phyloP scores from a whole-genome alignment of 2,888 invertebrate genomes.

The Flabesymbios commensalis region DNA sequence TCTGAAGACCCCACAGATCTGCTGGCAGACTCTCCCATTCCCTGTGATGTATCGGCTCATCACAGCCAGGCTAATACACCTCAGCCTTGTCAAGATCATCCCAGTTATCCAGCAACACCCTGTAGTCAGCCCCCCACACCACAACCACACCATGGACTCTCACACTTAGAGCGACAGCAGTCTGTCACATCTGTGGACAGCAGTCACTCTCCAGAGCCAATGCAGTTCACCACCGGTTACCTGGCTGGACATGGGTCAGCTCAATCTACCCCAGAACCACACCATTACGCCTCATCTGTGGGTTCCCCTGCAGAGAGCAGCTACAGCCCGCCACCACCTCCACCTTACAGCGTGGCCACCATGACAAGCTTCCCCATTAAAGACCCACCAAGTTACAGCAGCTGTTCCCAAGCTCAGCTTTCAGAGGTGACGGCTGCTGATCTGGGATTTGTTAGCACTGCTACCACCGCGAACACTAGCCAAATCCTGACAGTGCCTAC shows the following conservation, averaged over 20 bases:
- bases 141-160: background rate
- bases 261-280: constrained; percentile 17
- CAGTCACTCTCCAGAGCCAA: background rate
- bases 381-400: constrained; percentile 70
- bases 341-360: background rate
- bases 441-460: no score
- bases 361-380: constrained; percentile 66
- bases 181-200: background rate
- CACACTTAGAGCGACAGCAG: background rate
- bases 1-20: background rate
- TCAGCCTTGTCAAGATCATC: no score
- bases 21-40: background rate
- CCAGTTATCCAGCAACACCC: no score
- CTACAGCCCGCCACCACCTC: constrained; percentile 4
- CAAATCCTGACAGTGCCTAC: no score
- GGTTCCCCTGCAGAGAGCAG: background rate
- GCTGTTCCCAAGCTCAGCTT: no score
- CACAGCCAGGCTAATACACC: background rate
- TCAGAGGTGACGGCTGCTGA: no score
- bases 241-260: background rate
- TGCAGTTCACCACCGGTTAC: background rate
- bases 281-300: constrained; percentile 13
- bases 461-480: no score
- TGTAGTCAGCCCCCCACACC: constrained; percentile 3
- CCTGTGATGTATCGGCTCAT: no score